A percentile compares a stretch with the other conserved stretches of the same genome.
phyloP scores from a whole-genome alignment of 2,888 invertebrate species.

The Elaeidobius kamerunicus region DNA sequence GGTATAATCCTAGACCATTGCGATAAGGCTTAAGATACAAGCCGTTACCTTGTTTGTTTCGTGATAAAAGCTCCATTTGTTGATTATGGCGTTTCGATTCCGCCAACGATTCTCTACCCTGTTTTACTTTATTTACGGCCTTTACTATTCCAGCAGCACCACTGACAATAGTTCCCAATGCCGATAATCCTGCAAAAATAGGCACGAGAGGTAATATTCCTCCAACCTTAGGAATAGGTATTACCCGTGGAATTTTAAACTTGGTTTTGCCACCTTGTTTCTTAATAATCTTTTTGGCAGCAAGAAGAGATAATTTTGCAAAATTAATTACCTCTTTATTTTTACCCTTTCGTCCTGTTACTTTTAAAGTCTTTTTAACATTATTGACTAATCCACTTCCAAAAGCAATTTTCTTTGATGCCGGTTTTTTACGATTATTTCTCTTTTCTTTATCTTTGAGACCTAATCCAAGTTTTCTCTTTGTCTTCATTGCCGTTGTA shows the following conservation, averaged over 20 bases:
- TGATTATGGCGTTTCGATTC: conserved; percentile 43
- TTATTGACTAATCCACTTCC: neutral
- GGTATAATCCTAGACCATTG: neutral
- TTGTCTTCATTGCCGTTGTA: conserved; percentile 29
- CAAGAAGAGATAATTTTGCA: neutral
- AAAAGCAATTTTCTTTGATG: neutral
- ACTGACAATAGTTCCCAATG: conserved; percentile 42
- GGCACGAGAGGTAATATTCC: conserved; percentile 43
- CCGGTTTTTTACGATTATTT: neutral
- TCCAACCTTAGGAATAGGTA: conserved; percentile 28
- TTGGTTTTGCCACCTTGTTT: neutral
- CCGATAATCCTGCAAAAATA: conserved; percentile 43
- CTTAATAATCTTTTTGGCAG: neutral
- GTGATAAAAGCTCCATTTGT: conserved; percentile 43
- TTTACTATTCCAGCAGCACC: conserved; percentile 43
- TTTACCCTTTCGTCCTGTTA: neutral
- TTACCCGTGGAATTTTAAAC: conserved; percentile 6
- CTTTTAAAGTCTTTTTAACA: neutral
- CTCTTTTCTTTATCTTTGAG: neutral
- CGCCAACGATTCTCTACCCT: conserved; percentile 38
- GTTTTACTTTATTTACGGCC: conserved; percentile 40
- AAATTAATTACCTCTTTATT: neutral
- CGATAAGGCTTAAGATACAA: neutral
- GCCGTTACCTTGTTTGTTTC: neutral
- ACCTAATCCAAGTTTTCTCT: conserved; percentile 37